These are phyloP conservation scores for Pteropus rufus DNA, from an alignment of 2,797 vertebrate species.

Conservation along the genomic window DNA sequence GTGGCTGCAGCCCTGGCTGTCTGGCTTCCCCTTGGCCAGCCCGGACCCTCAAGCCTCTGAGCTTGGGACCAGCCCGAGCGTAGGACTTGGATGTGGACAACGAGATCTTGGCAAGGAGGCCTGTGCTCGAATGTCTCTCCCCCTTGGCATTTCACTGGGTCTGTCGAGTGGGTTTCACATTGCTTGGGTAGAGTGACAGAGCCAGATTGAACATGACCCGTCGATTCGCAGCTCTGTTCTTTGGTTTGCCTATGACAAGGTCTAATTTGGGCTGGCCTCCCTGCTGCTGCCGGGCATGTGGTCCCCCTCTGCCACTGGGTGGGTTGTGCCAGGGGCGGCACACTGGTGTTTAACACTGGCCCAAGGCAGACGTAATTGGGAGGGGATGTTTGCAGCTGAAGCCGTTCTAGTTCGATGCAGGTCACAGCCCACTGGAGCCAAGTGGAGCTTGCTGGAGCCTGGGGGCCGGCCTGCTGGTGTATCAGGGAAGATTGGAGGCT, in stretches of 20 bases:
- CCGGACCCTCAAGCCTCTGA: background rate
- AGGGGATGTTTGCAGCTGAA: background rate
- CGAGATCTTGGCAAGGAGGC: background rate
- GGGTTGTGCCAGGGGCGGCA: background rate
- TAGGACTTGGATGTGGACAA: background rate
- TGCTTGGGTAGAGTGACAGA: background rate
- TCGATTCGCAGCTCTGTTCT: background rate
- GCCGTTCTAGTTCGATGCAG: background rate
- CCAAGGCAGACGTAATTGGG: background rate
- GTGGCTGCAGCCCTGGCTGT: background rate
- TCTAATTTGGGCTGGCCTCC: background rate
- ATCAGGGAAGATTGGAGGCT: background rate
- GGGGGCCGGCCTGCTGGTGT: background rate
- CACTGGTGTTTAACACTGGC: background rate
- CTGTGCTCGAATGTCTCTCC: background rate
- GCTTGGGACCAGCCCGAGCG: background rate
- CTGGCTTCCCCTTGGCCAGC: background rate
- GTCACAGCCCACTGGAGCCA: background rate
- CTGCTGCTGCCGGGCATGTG: background rate
- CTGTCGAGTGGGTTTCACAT: background rate
- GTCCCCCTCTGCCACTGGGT: background rate
- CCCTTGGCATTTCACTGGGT: background rate
- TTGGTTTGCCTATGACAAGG: background rate
- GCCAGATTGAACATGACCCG: background rate
- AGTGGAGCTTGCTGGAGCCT: background rate